A percentile compares a stretch with the other conserved stretches of the same genome.
Conservation (phyloP, 2,113 vertebrate species). For the Ciconia boyciana region DNA sequence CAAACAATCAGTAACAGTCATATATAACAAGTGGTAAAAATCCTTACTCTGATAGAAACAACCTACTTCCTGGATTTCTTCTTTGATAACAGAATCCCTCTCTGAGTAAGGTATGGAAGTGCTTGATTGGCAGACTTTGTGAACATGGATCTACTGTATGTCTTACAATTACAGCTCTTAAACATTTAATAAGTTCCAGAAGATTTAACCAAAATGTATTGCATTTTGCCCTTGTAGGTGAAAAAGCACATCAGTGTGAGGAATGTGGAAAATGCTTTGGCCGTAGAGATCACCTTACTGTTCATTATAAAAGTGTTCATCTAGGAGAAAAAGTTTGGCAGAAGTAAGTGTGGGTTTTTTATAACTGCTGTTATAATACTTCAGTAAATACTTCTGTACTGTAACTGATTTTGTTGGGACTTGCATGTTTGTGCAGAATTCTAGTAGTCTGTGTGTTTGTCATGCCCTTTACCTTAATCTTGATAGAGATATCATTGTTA, state of each 20-base stretch:
- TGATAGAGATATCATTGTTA: neutral
- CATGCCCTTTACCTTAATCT: neutral
- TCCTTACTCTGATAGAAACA: neutral
- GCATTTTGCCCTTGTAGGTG: constrained; percentile 73
- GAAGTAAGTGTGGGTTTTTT: constrained; percentile 79
- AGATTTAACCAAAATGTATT: neutral
- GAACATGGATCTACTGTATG: neutral
- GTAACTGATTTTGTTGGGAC: neutral
- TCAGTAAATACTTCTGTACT: neutral
- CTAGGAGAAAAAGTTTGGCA: constrained; percentile 98
- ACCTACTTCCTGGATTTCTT: neutral
- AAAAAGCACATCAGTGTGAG: constrained; percentile 97
- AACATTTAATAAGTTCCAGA: neutral
- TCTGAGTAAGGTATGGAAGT: neutral
- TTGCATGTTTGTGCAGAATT: neutral
- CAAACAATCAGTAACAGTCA: neutral
- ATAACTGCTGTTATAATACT: neutral
- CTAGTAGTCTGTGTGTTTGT: neutral
- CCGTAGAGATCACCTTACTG: constrained; percentile 93
- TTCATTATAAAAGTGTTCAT: constrained; percentile 96
- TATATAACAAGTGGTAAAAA: neutral
- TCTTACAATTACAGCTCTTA: neutral
- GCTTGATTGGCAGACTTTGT: neutral
- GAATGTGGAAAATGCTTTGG: constrained; percentile 98
- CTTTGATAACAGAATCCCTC: neutral